phyloP scores from a whole-genome alignment of 1,140 invertebrate species.

The Drosophila tropicalis region DNA sequence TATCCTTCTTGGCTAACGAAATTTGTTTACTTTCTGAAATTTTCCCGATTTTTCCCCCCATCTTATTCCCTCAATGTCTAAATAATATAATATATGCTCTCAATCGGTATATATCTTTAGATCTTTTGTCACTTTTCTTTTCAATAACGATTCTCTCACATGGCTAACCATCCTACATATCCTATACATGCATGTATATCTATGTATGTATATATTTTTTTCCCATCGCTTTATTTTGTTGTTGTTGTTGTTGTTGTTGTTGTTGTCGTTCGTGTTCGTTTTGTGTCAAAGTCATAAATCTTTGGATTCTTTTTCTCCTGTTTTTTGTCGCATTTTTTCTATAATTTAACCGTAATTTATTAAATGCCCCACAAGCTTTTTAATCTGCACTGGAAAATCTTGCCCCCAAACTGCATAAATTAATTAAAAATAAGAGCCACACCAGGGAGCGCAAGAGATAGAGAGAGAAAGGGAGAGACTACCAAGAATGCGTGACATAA shows the following conservation, averaged over 20 bases:
- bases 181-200: neutral
- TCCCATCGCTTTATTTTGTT: neutral
- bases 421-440: slow-evolving; percentile 53
- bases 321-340: slow-evolving; percentile 38
- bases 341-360: slow-evolving; percentile 77
- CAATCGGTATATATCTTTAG: neutral
- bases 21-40: no score
- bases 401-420: slow-evolving; percentile 69
- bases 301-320: slow-evolving; percentile 8
- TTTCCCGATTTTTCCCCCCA: no score
- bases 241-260: neutral
- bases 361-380: slow-evolving; percentile 65
- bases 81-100: neutral
- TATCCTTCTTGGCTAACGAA: no score
- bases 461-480: slow-evolving; percentile 9
- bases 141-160: neutral
- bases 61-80: no score
- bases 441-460: neutral
- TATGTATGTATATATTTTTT: neutral
- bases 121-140: neutral
- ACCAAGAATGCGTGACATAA: slow-evolving; percentile 62
- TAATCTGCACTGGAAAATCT: slow-evolving; percentile 69
- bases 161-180: neutral
- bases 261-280: neutral
- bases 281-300: slow-evolving; percentile 37